Percentiles rank a stretch among this genome's conserved stretches.
Conservation (phyloP, 2,113 vertebrate genomes). For the Megaptera novaeangliae region DNA sequence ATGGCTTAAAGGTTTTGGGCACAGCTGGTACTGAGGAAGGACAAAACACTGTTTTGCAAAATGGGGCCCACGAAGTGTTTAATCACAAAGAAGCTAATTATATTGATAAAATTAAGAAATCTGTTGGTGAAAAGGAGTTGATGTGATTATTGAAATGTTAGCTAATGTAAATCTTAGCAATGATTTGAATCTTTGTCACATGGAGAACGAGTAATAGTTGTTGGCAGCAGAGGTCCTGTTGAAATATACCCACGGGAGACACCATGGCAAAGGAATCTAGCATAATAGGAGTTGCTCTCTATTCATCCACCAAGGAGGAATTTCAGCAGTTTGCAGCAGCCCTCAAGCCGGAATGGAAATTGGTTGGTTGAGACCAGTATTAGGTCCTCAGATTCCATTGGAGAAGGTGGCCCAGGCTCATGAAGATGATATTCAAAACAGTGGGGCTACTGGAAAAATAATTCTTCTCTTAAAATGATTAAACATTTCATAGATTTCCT, state of each 20-base stretch:
- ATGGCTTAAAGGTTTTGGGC: slow-evolving; percentile 89
- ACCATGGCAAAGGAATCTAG: slow-evolving; percentile 90
- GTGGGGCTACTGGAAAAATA: slow-evolving; percentile 87
- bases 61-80: slow-evolving; percentile 89
- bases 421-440: slow-evolving; percentile 80
- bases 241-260: slow-evolving; percentile 94
- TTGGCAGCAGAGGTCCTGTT: slow-evolving; percentile 88
- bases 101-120: slow-evolving; percentile 86
- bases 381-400: slow-evolving; percentile 82
- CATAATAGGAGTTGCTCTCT: slow-evolving; percentile 85
- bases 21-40: slow-evolving; percentile 91
- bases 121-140: slow-evolving; percentile 80
- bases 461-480: slow-evolving; percentile 76
- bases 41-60: slow-evolving; percentile 81
- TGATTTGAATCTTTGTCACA: slow-evolving; percentile 86
- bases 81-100: slow-evolving; percentile 91
- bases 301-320: slow-evolving; percentile 83
- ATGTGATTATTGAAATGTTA: slow-evolving; percentile 96
- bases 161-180: slow-evolving; percentile 90
- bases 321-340: slow-evolving; percentile 73
- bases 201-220: slow-evolving; percentile 86
- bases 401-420: slow-evolving; percentile 83
- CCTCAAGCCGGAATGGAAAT: slow-evolving; percentile 82
- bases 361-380: slow-evolving; percentile 84
- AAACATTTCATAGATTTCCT: not conserved